phyloP scores from a whole-genome alignment of 2,888 invertebrate species.

The Acleris laterana region DNA sequence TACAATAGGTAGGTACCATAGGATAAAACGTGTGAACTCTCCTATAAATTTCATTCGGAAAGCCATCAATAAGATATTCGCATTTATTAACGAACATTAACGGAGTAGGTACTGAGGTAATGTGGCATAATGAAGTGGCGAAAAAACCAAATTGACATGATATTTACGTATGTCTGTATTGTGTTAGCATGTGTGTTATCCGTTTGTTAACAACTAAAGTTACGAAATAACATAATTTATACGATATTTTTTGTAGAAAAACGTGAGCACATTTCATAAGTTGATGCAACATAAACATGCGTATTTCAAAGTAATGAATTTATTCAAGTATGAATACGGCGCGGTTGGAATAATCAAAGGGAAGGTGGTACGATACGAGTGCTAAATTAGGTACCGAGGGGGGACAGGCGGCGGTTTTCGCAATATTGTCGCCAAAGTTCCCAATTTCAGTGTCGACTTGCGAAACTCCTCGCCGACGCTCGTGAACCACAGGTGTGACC shows the following conservation, averaged over 20 bases:
- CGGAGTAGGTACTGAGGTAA: too few species aligned
- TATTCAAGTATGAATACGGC: constrained; percentile 40
- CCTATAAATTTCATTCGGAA: too few species aligned
- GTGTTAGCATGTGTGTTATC: too few species aligned
- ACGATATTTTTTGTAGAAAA: not conserved
- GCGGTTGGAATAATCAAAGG: constrained; percentile 35
- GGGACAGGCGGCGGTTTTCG: constrained; percentile 62
- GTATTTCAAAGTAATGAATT: constrained; percentile 5
- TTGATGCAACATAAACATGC: constrained; percentile 1
- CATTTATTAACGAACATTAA: too few species aligned
- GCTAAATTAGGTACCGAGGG: constrained; percentile 32
- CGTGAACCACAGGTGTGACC: constrained; percentile 63
- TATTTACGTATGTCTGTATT: too few species aligned
- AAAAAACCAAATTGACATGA: too few species aligned
- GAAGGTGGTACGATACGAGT: constrained; percentile 21
- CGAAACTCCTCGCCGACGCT: constrained; percentile 71
- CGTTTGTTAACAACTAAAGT: too few species aligned
- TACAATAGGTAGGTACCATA: not conserved
- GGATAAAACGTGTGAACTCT: not conserved
- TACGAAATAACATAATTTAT: too few species aligned
- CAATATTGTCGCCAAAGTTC: constrained; percentile 78
- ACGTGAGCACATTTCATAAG: not conserved
- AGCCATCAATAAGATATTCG: too few species aligned
- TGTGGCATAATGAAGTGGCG: too few species aligned
- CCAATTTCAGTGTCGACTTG: constrained; percentile 80